A percentile compares a stretch with the other conserved stretches of the same genome.
Conservation (phyloP, 2,888 invertebrate genomes). For the Ethmia dodecea region DNA sequence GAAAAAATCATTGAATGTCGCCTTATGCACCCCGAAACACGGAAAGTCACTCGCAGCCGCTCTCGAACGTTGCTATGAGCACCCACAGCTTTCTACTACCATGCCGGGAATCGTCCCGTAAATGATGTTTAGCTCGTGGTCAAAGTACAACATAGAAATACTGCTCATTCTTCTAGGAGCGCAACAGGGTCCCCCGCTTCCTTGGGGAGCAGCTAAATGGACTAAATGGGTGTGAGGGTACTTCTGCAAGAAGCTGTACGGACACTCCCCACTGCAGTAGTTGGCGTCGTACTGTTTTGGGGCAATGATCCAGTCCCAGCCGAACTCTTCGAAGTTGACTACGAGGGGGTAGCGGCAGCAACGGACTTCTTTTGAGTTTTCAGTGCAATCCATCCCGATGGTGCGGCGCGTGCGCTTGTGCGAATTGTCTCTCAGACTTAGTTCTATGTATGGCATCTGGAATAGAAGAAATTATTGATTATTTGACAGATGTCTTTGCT, state of each 20-base stretch:
- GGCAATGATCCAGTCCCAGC: conserved; percentile 98
- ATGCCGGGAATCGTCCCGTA: conserved; percentile 93
- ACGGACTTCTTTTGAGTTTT: conserved; percentile 86
- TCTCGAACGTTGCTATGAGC: conserved; percentile 80
- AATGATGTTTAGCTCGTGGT: conserved; percentile 91
- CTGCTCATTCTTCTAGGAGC: conserved; percentile 92
- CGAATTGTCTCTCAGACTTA: conserved; percentile 67
- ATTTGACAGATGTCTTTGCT: no score
- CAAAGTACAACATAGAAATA: conserved; percentile 95
- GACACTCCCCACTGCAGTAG: conserved; percentile 97
- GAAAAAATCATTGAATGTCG: no score
- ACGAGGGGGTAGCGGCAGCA: conserved; percentile 96
- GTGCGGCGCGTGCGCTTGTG: conserved; percentile 85
- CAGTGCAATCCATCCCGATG: conserved; percentile 90
- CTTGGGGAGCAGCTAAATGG: conserved; percentile 85
- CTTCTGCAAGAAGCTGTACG: conserved; percentile 90
- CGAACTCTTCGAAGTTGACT: conserved; percentile 96
- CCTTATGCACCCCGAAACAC: no score
- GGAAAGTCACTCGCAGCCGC: no score
- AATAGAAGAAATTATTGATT: conserved; percentile 26
- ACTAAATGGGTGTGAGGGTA: conserved; percentile 93
- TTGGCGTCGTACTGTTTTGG: conserved; percentile 96
- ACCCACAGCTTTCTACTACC: conserved; percentile 96
- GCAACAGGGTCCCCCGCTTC: conserved; percentile 93
- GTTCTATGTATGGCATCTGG: conserved; percentile 74